A percentile compares a stretch with the other conserved stretches of the same genome.
Evolutionary conservation across 2,888 invertebrate genomes (phyloP).

Genomic region (Ennomos quercinarius): DNA sequence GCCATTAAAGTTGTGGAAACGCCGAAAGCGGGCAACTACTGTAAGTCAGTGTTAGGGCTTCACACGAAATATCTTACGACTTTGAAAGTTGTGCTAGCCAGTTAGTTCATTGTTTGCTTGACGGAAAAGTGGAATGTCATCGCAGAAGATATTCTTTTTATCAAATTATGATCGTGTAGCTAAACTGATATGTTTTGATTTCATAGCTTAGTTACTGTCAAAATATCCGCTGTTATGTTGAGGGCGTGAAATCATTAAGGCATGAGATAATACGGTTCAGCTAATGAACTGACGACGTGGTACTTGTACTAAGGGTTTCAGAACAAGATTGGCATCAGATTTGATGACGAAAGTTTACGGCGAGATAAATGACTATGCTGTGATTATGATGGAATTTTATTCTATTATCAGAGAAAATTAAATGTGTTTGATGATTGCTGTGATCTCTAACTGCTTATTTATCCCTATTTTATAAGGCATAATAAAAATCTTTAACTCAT

Average conservation of each 20-base stretch:
- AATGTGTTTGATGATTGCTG: no score
- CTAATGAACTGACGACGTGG: conserved; percentile 66
- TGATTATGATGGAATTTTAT: no score
- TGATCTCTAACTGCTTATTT: no score
- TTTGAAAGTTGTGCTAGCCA: no score
- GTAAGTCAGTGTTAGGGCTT: conserved; percentile 14
- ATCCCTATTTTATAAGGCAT: no score
- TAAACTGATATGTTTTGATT: background rate
- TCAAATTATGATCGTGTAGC: no score
- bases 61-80: background rate
- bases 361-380: no score
- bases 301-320: conserved; percentile 54
- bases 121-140: no score
- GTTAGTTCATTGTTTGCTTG: no score
- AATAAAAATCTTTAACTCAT: no score
- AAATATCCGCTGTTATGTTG: background rate
- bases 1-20: conserved; percentile 61
- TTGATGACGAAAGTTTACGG: background rate
- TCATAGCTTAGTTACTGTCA: conserved; percentile 9
- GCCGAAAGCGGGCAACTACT: conserved; percentile 58
- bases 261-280: conserved; percentile 70
- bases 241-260: conserved; percentile 70
- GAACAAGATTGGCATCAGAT: conserved; percentile 22
- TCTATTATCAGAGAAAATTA: no score
- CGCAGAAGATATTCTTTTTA: no score